Evolutionary conservation across 2,888 invertebrate species (phyloP).

Genomic region (Sminthurides aquaticus): DNA sequence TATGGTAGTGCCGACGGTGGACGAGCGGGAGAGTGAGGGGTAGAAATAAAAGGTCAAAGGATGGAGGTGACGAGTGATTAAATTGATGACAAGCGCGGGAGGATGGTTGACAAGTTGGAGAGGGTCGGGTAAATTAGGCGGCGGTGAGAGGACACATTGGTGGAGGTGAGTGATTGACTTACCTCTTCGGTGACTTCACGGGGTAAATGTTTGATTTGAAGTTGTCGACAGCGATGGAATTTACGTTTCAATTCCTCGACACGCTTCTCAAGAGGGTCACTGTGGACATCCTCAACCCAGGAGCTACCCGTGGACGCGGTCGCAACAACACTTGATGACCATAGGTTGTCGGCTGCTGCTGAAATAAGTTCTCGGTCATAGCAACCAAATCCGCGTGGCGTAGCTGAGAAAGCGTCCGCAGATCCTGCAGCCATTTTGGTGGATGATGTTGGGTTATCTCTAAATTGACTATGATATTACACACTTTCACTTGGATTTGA

Average conservation of each 20-base stretch:
- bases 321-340: conserved; percentile 45
- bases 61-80: no score
- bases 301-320: conserved; percentile 46
- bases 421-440: conserved; percentile 45
- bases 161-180: no score
- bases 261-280: conserved; percentile 46
- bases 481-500: conserved; percentile 6
- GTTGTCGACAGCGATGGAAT: conserved; percentile 48
- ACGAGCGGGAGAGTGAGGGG: no score
- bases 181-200: conserved; percentile 49
- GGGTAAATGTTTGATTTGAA: conserved; percentile 48
- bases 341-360: conserved; percentile 43
- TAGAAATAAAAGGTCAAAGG: no score
- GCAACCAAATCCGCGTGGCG: conserved; percentile 43
- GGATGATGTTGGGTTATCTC: no score
- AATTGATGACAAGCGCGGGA: no score
- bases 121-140: no score
- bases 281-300: conserved; percentile 46
- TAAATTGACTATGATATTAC: conserved; percentile 14
- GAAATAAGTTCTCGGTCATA: conserved; percentile 43
- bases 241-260: conserved; percentile 46
- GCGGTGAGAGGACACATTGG: no score
- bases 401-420: conserved; percentile 45
- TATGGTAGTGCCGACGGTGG: no score
- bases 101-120: no score